Evolutionary conservation across 2,797 vertebrate species (phyloP).

Genomic region (Coregonus suidteri): DNA sequence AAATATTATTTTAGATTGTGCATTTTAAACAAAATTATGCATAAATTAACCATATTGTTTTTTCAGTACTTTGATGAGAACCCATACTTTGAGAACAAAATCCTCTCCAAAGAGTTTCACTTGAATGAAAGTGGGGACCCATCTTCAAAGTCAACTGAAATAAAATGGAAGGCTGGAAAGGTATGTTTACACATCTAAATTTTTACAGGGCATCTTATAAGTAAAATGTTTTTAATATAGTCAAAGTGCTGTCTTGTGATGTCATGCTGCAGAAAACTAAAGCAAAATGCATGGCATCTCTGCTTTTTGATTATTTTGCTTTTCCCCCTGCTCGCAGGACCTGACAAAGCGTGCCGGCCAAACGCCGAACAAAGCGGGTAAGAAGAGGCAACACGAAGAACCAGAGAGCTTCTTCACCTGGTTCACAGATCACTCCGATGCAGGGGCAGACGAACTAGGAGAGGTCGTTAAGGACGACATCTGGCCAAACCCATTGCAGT

Average conservation of each 20-base stretch:
- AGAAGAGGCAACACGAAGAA: conserved; percentile 98
- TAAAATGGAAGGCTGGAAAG: conserved; percentile 99
- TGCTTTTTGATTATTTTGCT: not conserved
- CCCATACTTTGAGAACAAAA: conserved; percentile 99
- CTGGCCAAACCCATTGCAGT: conserved; percentile 97
- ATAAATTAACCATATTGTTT: not conserved
- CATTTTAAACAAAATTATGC: not conserved
- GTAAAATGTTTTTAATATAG: not conserved
- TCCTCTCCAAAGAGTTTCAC: conserved; percentile 99
- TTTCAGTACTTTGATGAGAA: conserved; percentile 98
- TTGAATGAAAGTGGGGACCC: conserved; percentile 98
- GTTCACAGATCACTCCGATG: conserved; percentile 97
- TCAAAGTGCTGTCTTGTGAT: not conserved
- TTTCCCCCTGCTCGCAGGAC: conserved; percentile 72
- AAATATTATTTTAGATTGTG: not conserved
- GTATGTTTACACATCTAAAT: conserved; percentile 60
- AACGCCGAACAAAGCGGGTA: conserved; percentile 95
- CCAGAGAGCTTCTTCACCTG: conserved; percentile 99
- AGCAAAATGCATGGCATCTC: not conserved
- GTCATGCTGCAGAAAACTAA: not conserved
- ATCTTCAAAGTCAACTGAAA: conserved; percentile 98
- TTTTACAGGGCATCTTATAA: not conserved
- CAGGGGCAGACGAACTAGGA: conserved; percentile 93
- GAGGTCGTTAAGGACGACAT: conserved; percentile 99
- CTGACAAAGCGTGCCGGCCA: conserved; percentile 96